Percentiles rank a stretch among this genome's conserved stretches.
These are phyloP conservation scores for Smutsia temminckii DNA, from an alignment of 2,797 vertebrate species.

Conservation along the genomic window DNA sequence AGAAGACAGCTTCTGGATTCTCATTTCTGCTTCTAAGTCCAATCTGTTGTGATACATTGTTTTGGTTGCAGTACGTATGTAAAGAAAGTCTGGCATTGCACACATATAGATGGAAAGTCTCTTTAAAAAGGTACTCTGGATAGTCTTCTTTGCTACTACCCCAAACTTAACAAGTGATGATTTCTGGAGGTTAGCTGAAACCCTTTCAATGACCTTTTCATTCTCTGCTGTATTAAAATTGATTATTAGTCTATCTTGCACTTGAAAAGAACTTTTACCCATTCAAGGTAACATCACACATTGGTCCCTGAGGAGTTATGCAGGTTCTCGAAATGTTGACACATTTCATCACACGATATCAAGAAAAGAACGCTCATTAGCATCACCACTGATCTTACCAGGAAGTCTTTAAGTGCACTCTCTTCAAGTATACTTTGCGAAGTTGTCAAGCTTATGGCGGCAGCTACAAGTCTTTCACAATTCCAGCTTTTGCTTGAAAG, in stretches of 20 bases:
- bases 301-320: background rate
- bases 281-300: background rate
- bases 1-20: background rate
- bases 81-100: background rate
- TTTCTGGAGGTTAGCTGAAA: background rate
- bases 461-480: constrained; percentile 9
- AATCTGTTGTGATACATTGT: background rate
- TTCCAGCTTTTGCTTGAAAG: background rate
- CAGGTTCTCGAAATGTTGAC: background rate
- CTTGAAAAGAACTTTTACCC: background rate
- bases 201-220: background rate
- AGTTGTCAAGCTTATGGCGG: background rate
- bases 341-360: background rate
- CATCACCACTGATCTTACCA: background rate
- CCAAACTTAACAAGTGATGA: background rate
- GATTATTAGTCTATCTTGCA: background rate
- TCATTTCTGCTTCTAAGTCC: background rate
- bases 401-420: background rate
- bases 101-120: background rate
- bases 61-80: background rate
- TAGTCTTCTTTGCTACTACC: background rate
- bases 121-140: background rate
- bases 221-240: background rate
- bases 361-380: background rate
- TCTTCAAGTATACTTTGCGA: background rate